phyloP scores from a whole-genome alignment of 2,888 invertebrate genomes.

The Urechis unicinctus region DNA sequence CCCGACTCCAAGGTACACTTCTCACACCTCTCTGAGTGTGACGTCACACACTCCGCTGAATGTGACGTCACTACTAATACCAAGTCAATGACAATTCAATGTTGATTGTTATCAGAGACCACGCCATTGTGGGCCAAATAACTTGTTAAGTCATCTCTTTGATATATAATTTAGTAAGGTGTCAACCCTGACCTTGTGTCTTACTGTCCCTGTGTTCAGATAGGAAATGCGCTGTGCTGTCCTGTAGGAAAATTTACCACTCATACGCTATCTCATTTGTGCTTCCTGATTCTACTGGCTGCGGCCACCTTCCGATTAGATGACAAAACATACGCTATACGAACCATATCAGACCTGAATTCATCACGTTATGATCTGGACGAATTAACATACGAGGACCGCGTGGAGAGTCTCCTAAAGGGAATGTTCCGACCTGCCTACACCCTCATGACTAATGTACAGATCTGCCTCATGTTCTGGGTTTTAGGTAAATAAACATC shows the following conservation, averaged over 20 bases:
- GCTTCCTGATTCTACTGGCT: slow-evolving; percentile 59
- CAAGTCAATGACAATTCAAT: too few relatives aligned
- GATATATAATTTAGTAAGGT: too few relatives aligned
- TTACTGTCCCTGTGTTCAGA: too few relatives aligned
- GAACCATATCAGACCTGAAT: slow-evolving; percentile 22
- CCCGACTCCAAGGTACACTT: slow-evolving; percentile 13
- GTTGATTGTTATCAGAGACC: too few relatives aligned
- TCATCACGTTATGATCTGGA: slow-evolving; percentile 22
- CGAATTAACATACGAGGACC: slow-evolving; percentile 27
- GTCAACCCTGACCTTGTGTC: too few relatives aligned
- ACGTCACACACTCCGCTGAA: too few relatives aligned
- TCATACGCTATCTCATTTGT: slow-evolving; percentile 59
- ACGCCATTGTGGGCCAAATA: neutral
- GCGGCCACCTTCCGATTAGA: slow-evolving; percentile 58
- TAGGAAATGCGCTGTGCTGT: slow-evolving; percentile 37
- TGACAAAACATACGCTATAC: slow-evolving; percentile 15
- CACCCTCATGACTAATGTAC: slow-evolving; percentile 48
- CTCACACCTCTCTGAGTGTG: too few relatives aligned
- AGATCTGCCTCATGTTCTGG: slow-evolving; percentile 51
- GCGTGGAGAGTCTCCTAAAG: slow-evolving; percentile 37
- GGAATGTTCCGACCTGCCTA: slow-evolving; percentile 46
- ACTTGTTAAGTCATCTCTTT: neutral
- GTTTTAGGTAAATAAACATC: slow-evolving; percentile 37
- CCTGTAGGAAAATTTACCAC: slow-evolving; percentile 65
- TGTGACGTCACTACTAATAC: too few relatives aligned